Conservation (phyloP, 2,888 invertebrate species). For the Lucinisca nassula region DNA sequence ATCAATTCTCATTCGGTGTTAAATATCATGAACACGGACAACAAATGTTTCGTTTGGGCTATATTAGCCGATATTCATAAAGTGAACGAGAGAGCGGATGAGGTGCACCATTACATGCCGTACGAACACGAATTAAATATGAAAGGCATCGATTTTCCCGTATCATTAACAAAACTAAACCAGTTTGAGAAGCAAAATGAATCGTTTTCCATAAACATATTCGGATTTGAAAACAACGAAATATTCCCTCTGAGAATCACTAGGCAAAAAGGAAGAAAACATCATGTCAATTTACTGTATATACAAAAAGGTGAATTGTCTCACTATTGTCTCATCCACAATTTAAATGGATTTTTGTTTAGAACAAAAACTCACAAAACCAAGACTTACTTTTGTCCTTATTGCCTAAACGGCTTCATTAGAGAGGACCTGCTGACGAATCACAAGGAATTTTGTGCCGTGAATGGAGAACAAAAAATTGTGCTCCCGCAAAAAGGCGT, state of each 20-base stretch:
- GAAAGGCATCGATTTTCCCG: no score
- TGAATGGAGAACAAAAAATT: conserved; percentile 52
- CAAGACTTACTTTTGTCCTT: conserved; percentile 45
- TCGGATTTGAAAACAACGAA: conserved; percentile 55
- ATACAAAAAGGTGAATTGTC: conserved; percentile 38
- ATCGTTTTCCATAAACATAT: conserved; percentile 59
- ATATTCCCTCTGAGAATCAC: conserved; percentile 58
- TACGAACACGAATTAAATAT: no score
- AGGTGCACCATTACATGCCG: no score
- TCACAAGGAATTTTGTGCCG: conserved; percentile 45
- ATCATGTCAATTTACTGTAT: conserved; percentile 64
- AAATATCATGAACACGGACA: conserved; percentile 42
- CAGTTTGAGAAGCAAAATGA: conserved; percentile 53
- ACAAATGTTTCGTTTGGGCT: conserved; percentile 47
- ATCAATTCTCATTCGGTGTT: conserved; percentile 10
- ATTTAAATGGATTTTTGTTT: conserved; percentile 59
- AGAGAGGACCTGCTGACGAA: conserved; percentile 21
- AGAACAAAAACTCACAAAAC: conserved; percentile 19
- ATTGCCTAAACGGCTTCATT: conserved; percentile 60
- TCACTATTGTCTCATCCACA: conserved; percentile 61
- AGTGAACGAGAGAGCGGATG: no score
- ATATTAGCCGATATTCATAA: no score
- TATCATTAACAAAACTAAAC: no score
- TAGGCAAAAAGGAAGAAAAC: conserved; percentile 13
- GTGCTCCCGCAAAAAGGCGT: conserved; percentile 49